Evolutionary conservation across 2,888 invertebrate genomes (phyloP).

Genomic region (Plagodis dolabraria): DNA sequence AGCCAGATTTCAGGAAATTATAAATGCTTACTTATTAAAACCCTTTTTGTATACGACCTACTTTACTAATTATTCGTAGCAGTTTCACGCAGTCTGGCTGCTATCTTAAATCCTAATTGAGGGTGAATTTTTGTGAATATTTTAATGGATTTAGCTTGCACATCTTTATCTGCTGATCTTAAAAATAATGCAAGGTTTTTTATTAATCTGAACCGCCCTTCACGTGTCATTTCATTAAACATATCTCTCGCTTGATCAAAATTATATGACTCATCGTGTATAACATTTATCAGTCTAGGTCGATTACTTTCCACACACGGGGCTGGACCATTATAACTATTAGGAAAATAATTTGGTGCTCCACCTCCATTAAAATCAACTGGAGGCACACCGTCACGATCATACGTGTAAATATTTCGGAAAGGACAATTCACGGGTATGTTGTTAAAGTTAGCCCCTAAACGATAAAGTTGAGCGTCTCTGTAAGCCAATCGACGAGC

Average conservation of each 20-base stretch:
- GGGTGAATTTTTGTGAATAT: conserved; percentile 17
- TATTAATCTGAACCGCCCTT: conserved; percentile 88
- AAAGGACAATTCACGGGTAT: conserved; percentile 96
- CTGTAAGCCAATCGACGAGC: conserved; percentile 92
- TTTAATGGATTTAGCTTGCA: conserved; percentile 20
- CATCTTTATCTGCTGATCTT: conserved; percentile 86
- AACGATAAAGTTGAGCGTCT: conserved; percentile 92
- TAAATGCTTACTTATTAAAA: no score
- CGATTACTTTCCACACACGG: conserved; percentile 84
- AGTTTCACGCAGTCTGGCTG: not conserved
- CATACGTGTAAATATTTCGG: conserved; percentile 87
- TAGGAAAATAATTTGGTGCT: conserved; percentile 97
- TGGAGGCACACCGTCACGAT: conserved; percentile 92
- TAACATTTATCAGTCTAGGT: conserved; percentile 77
- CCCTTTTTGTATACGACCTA: no score
- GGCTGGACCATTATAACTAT: conserved; percentile 93
- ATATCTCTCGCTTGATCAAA: conserved; percentile 90
- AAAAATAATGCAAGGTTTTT: conserved; percentile 91
- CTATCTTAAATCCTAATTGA: conserved; percentile 14
- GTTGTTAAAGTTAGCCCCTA: conserved; percentile 94
- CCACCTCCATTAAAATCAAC: conserved; percentile 90
- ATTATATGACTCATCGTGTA: conserved; percentile 91
- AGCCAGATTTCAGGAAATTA: no score
- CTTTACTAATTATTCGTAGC: no score
- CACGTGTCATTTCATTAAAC: conserved; percentile 87